Conservation (phyloP, 2,113 vertebrate genomes). For the Diadophis punctatus region DNA sequence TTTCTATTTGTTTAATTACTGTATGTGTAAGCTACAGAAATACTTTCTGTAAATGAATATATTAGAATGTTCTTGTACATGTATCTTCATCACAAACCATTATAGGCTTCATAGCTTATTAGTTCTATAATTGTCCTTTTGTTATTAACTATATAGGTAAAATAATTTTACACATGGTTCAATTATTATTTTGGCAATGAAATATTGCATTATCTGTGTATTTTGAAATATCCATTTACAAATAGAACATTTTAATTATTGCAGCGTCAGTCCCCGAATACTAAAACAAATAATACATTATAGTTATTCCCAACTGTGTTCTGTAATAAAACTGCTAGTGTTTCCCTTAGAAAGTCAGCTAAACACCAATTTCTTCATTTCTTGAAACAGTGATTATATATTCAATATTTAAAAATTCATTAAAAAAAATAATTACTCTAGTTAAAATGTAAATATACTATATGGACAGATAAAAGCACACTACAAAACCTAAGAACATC, state of each 20-base stretch:
- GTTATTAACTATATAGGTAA: constrained; percentile 24
- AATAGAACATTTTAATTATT: background rate
- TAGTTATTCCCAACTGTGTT: fast-evolving
- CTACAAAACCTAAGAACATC: background rate
- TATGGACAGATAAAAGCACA: fast-evolving
- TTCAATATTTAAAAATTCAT: background rate
- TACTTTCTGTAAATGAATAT: constrained; percentile 39
- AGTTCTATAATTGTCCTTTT: constrained; percentile 44
- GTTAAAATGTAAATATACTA: background rate
- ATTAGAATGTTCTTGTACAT: constrained; percentile 23
- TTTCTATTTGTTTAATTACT: constrained; percentile 40
- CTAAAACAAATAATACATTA: fast-evolving
- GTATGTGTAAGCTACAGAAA: constrained; percentile 30
- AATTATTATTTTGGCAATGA: background rate
- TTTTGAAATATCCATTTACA: background rate
- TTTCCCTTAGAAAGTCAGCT: background rate
- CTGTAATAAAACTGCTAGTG: background rate
- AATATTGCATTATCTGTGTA: fast-evolving
- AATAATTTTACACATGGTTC: background rate
- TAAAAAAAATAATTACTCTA: background rate
- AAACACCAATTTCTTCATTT: background rate
- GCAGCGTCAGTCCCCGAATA: fast-evolving
- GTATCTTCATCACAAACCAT: background rate
- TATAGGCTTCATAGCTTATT: constrained; percentile 45
- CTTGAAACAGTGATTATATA: fast-evolving